These are phyloP conservation scores for Dioctria linearis DNA, from an alignment of 2,888 invertebrate species.

Conservation along the genomic window DNA sequence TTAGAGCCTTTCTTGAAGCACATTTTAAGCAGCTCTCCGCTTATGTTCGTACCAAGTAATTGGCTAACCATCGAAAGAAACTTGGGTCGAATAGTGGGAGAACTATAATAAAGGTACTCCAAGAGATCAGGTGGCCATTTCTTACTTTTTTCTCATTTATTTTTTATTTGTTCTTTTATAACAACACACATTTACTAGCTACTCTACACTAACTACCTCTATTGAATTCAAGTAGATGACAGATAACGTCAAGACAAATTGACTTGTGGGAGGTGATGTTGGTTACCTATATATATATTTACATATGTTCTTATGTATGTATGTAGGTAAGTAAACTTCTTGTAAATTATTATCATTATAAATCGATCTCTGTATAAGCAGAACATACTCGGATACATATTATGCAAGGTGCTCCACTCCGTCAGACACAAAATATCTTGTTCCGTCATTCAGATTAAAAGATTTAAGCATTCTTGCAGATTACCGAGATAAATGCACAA, in stretches of 20 bases:
- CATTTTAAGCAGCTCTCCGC: neutral
- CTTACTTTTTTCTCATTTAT: neutral
- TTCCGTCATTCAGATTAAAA: no score
- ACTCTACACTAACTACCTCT: neutral
- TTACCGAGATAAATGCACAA: no score
- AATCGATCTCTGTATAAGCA: no score
- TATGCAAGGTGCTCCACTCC: no score
- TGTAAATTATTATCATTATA: no score
- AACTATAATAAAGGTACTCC: neutral
- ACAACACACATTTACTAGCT: slow-evolving; percentile 5
- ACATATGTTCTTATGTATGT: no score
- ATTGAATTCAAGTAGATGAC: slow-evolving; percentile 19
- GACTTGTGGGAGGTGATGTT: slow-evolving; percentile 45
- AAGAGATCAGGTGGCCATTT: slow-evolving; percentile 23
- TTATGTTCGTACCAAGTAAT: neutral
- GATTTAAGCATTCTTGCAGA: no score
- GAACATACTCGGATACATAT: no score
- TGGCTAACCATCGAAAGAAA: neutral
- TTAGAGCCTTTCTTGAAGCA: slow-evolving; percentile 16
- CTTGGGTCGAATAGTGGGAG: neutral
- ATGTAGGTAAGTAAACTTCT: no score
- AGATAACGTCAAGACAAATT: slow-evolving; percentile 51
- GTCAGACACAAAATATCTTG: no score
- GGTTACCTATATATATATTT: neutral
- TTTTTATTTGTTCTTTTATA: neutral